Base-by-base conservation (phyloP, 2,113 vertebrate species). In the Onychorhynchus coronatus region DNA sequence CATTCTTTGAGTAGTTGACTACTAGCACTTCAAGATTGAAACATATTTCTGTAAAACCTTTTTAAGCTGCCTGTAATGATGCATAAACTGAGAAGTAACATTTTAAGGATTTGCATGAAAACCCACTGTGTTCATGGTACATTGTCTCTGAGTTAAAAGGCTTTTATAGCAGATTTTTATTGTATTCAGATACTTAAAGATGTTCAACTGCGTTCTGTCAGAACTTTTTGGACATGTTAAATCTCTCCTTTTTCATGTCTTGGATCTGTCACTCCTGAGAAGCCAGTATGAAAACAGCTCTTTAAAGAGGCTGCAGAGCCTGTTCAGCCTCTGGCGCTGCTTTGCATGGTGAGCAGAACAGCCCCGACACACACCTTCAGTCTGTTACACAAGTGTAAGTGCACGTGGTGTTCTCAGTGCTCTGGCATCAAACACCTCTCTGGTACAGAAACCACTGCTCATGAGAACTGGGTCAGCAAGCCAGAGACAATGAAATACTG, bases 21-120 rank as follows among this genome's bases (percentile, higher is more conserved):
- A 37, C 12, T 35, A 71, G 66, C 55, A 88, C 66, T 68, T 82
- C 41, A 55, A 47, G 82, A 61, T 50, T 85, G 77, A 91, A 90
- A 88, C 66, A 20, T 56, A 44, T 53, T 88, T 86, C 71, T 93
- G n/a, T 92, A 55, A 95, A 96, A 92, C n/a, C 62, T 88, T 74
- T 86, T 71, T 47, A 85, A 67, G 72, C 46, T 90, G 53, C 53
- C 78, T 82, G 71, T 91, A 95, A 91, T 85, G 87, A 79, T n/a
- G 82, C 56, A 67, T 82, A 81, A 95, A 86, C 46, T 65, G 73
- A 92, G 59, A 89, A 61, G 55, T 80, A 88, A 91, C 7, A 5
- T 86, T 72, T 77, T 49, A 53, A 90, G 72, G 84, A 92, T 76
- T 81, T 94, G 88, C 71, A 68, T 78, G 88, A 71, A 88, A 56